Conservation (phyloP, 2,888 invertebrate species). For the Netelia inedita region DNA sequence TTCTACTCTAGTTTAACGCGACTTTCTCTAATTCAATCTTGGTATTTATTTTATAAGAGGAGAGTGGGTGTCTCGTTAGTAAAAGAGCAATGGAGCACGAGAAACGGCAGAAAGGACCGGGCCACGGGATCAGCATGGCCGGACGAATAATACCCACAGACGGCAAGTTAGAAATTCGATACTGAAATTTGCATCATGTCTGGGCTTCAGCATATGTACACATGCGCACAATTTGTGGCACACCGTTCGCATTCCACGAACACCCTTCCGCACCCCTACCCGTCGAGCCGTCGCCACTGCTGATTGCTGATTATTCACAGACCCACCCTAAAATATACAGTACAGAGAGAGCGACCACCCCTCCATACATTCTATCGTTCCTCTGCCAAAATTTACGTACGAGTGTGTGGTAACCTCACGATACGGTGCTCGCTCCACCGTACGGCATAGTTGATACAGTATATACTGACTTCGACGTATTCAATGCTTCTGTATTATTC, state of each 20-base stretch:
- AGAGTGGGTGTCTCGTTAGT: constrained; percentile 2
- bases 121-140: constrained; percentile 57
- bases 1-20: too few relatives aligned
- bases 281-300: constrained; percentile 79
- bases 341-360: constrained; percentile 60
- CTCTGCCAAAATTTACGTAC: constrained; percentile 52
- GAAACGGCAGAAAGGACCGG: constrained; percentile 2
- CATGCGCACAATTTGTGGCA: constrained; percentile 66
- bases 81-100: constrained; percentile 24
- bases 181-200: constrained; percentile 67
- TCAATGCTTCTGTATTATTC: constrained; percentile 51
- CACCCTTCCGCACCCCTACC: constrained; percentile 54
- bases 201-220: constrained; percentile 62
- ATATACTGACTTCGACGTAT: constrained; percentile 25
- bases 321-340: constrained; percentile 81
- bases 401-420: constrained; percentile 47
- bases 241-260: constrained; percentile 62
- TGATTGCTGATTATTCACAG: constrained; percentile 84
- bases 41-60: not conserved
- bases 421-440: constrained; percentile 32
- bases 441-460: constrained; percentile 30
- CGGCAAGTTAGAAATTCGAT: constrained; percentile 69
- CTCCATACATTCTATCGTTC: constrained; percentile 39
- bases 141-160: constrained; percentile 58
- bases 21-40: too few relatives aligned